These are phyloP conservation scores for Macroglossus sobrinus DNA, from an alignment of 2,113 vertebrate genomes.

Conservation along the genomic window DNA sequence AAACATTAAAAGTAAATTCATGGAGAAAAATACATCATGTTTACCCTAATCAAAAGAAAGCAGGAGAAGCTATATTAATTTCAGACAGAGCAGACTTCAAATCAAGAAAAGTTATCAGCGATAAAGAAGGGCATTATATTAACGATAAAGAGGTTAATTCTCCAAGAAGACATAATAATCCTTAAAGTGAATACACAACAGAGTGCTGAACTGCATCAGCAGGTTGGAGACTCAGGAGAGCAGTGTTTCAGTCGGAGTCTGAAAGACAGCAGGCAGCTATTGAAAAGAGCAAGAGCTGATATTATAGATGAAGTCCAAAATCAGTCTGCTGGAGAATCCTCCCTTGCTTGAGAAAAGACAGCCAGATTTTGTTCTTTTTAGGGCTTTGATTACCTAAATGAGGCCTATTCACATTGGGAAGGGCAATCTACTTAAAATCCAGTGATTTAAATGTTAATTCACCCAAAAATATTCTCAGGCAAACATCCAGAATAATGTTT, in stretches of 20 bases:
- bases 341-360: background rate
- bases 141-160: background rate
- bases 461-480: background rate
- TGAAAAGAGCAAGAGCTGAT: background rate
- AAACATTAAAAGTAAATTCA: background rate
- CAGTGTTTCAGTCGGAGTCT: background rate
- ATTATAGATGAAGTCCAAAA: background rate
- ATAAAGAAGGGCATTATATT: background rate
- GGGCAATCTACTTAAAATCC: background rate
- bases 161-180: background rate
- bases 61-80: background rate
- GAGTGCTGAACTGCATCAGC: background rate
- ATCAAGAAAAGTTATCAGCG: background rate
- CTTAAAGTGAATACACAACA: background rate
- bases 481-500: background rate
- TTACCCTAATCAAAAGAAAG: background rate
- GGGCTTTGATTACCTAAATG: background rate
- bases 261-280: background rate
- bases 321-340: background rate
- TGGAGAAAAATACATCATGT: background rate
- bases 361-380: background rate
- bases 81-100: background rate
- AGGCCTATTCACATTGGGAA: background rate
- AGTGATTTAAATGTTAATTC: background rate
- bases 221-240: background rate